Base-by-base conservation (phyloP, 1,140 invertebrate genomes). In the Rhagoletis pomonella region DNA sequence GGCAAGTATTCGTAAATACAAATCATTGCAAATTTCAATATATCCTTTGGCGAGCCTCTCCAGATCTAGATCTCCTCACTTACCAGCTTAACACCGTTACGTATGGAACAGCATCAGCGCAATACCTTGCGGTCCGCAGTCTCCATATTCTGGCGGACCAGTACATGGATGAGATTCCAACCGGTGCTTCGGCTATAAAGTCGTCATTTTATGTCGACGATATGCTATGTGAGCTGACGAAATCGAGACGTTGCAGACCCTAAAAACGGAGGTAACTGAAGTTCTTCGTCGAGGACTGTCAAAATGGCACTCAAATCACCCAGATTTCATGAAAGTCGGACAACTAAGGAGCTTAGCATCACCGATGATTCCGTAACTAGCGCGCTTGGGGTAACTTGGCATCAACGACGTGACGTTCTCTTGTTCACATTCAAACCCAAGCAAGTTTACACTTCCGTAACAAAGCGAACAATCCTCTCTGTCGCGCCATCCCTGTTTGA, bases 21-120 rank as follows among this genome's bases (percentile, higher is more conserved):
- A 29, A 29, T 29, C 29, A 29, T 29, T 29, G 29, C 29, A 29
- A 94, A 88, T 89, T 90, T 19, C 90, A 93, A 87, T 73, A 89
- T 59, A 92, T 93, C 59, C 67, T 92, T 1, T 93, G 92, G 90
- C 85, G 89, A 64, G 50, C 50, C 29, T 65, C 1, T 9, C 62
- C 62, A 29, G 19, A n/a, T 65, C 6, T 9, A 65, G 62, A 65
- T 9, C n/a, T 65, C 19, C 19, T 17, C 62, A 65, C 62, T 0
- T 65, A 29, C n/a, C 62, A 65, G 19, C n/a, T 29, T 9, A 65
- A 29, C 19, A 65, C 62, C 29, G 62, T 29, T 9, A 65, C 19
- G 1, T 65, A 65, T 65, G 62, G 62, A 65, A 19, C 19, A 19
- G 19, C 62, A 19, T n/a, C 62, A 9, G n/a, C n/a, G 2, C n/a